Conservation (phyloP, 2,797 vertebrate species). For the Columba guinea region DNA sequence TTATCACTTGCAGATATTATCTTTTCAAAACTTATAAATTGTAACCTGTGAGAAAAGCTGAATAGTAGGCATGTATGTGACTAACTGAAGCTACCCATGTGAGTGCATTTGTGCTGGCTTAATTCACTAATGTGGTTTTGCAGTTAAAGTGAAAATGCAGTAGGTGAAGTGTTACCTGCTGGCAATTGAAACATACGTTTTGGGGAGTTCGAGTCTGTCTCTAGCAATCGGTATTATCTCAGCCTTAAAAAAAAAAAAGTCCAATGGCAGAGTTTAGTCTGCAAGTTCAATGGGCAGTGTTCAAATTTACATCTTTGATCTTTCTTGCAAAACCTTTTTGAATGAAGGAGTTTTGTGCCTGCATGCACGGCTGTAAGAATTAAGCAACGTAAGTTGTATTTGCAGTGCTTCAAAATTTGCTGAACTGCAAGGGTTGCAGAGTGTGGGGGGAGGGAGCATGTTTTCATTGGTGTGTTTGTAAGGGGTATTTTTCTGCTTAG, state of each 20-base stretch:
- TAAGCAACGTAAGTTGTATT: fast-evolving
- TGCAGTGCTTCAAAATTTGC: background rate
- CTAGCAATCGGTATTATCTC: background rate
- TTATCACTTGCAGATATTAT: background rate
- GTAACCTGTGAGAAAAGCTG: background rate
- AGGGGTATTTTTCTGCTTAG: background rate
- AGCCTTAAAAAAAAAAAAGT: background rate
- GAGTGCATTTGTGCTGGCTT: background rate
- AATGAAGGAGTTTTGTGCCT: background rate
- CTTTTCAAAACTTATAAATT: background rate
- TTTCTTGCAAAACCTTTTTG: background rate
- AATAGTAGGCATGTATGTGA: background rate
- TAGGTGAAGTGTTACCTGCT: background rate
- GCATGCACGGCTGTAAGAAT: background rate
- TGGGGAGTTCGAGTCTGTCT: fast-evolving
- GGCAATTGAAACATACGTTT: background rate
- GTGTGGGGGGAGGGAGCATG: background rate
- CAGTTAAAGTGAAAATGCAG: background rate
- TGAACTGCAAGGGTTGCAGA: background rate
- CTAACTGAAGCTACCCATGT: background rate
- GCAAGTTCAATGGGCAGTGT: fast-evolving
- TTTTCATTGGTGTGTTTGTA: background rate
- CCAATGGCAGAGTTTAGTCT: background rate
- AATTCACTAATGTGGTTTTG: background rate
- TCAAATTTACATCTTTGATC: background rate